A percentile compares a stretch with the other conserved stretches of the same genome.
These are phyloP conservation scores for Heliconius himera DNA, from an alignment of 1,140 invertebrate species.

Conservation along the genomic window DNA sequence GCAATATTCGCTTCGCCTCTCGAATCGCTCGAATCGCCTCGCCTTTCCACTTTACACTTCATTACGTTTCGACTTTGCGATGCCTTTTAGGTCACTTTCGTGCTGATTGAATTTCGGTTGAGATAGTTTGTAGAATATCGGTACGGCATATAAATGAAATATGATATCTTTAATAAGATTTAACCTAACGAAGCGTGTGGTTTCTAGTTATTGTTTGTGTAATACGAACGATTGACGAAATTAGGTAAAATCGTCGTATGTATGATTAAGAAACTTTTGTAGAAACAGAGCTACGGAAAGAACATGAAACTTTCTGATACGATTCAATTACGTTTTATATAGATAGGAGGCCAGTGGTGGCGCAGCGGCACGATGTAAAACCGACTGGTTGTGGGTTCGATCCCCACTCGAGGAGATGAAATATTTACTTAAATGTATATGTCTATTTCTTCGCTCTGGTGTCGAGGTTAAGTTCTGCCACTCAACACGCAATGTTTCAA, in stretches of 20 bases:
- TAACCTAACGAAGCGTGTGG: background rate
- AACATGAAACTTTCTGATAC: background rate
- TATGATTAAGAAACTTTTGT: background rate
- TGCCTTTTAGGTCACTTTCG: background rate
- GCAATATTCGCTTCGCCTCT: conserved; percentile 17
- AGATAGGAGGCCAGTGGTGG: too few relatives aligned
- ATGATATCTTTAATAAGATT: conserved; percentile 1
- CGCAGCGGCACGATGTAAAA: too few relatives aligned
- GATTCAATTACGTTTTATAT: conserved; percentile 7
- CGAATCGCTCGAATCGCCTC: background rate
- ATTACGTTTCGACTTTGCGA: conserved; percentile 6
- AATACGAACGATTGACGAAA: background rate
- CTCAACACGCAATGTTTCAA: too few relatives aligned
- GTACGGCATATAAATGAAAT: background rate
- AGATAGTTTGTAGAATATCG: background rate
- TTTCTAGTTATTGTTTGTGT: conserved; percentile 11
- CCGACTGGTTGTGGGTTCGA: too few relatives aligned
- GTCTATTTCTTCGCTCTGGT: too few relatives aligned
- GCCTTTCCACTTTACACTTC: conserved; percentile 24
- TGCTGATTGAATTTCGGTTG: conserved; percentile 8
- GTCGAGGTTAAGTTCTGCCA: too few relatives aligned
- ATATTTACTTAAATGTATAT: too few relatives aligned
- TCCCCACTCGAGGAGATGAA: too few relatives aligned
- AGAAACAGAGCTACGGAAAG: background rate
- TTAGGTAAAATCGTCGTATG: background rate